phyloP scores from a whole-genome alignment of 2,888 invertebrate genomes.

The Chelonus formosanus region DNA sequence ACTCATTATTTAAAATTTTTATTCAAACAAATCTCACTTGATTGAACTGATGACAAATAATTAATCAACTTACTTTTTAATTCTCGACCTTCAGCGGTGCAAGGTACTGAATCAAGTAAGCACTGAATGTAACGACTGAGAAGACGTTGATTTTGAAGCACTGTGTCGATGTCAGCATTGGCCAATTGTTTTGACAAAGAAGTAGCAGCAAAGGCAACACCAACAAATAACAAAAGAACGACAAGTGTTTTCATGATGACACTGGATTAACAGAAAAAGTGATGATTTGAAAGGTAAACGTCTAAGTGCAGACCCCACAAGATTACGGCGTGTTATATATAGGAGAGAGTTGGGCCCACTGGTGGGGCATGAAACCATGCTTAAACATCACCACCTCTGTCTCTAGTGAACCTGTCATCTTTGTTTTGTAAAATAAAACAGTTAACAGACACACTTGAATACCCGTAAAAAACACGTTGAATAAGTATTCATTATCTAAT shows the following conservation, averaged over 20 bases:
- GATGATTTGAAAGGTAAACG: constrained; percentile 36
- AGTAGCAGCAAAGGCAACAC: constrained; percentile 45
- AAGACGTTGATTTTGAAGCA: constrained; percentile 69
- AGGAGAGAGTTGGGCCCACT: constrained; percentile 37
- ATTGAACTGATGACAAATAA: neutral
- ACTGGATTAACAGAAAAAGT: neutral
- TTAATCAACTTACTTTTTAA: constrained; percentile 68
- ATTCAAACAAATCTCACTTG: no score
- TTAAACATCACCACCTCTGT: no score
- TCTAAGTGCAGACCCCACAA: constrained; percentile 32
- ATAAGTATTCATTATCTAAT: no score
- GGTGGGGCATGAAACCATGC: constrained; percentile 11
- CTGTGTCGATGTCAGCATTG: constrained; percentile 70
- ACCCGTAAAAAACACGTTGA: no score
- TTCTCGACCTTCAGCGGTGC: constrained; percentile 71
- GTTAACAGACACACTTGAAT: no score
- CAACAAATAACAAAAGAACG: constrained; percentile 53
- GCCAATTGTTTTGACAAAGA: constrained; percentile 68
- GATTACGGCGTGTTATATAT: constrained; percentile 40
- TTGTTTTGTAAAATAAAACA: no score
- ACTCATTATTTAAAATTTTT: no score
- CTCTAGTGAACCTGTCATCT: no score
- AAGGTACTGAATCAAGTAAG: constrained; percentile 70
- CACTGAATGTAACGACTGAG: constrained; percentile 72
- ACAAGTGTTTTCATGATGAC: constrained; percentile 39